These are phyloP conservation scores for Carassius gibelio DNA, from an alignment of 2,113 vertebrate species.

Conservation along the genomic window DNA sequence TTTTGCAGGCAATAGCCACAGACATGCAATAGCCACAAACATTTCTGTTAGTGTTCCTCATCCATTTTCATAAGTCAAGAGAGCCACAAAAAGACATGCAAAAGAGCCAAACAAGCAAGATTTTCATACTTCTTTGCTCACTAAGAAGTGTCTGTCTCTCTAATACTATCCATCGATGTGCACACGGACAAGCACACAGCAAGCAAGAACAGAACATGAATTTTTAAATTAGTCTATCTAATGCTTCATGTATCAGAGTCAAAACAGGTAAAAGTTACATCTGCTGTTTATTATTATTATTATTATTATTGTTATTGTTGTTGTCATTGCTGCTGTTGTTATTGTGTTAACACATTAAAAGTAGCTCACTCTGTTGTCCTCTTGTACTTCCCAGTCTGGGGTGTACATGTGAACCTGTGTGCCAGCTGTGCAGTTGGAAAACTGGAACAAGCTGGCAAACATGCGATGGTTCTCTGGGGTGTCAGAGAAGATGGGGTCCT, in stretches of 20 bases:
- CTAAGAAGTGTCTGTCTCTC: background rate
- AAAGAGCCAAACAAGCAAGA: conserved; percentile 4
- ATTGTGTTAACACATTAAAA: background rate
- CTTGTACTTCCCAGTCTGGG: conserved; percentile 80
- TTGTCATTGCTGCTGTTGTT: background rate
- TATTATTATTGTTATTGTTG: background rate
- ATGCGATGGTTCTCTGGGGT: conserved; percentile 78
- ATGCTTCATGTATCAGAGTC: background rate
- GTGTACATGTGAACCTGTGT: conserved; percentile 78
- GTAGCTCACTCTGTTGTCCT: conserved; percentile 79
- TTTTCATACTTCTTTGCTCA: background rate
- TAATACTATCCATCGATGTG: background rate
- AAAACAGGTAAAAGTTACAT: background rate
- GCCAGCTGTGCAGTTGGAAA: conserved; percentile 79
- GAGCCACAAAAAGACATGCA: conserved; percentile 15
- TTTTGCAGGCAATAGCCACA: background rate
- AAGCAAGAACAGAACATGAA: background rate
- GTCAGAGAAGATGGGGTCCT: conserved; percentile 82
- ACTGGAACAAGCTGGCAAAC: conserved; percentile 84
- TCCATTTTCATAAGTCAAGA: background rate
- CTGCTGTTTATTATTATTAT: background rate
- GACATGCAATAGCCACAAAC: background rate
- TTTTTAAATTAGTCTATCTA: background rate
- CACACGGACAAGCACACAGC: background rate
- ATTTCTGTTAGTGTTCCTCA: background rate